Percentiles rank a stretch among this genome's conserved stretches.
Conservation (phyloP, 1,140 invertebrate genomes). For the Dufourea novaeangliae region DNA sequence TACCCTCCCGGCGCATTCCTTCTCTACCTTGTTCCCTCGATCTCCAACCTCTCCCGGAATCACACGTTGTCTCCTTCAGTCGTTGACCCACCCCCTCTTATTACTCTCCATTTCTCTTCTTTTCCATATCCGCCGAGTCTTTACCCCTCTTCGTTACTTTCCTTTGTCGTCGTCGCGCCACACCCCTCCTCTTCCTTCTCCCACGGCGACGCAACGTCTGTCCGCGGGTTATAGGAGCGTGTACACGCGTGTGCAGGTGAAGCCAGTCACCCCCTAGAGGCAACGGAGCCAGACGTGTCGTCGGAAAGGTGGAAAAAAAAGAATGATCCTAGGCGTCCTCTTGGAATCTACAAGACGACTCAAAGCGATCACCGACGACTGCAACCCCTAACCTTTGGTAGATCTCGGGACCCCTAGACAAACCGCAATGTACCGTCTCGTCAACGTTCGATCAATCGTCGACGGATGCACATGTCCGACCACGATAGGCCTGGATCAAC, state of each 20-base stretch:
- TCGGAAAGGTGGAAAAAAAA: slow-evolving; percentile 11
- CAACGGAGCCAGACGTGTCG: slow-evolving; percentile 44
- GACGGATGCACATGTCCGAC: slow-evolving; percentile 20
- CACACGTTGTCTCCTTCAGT: background rate
- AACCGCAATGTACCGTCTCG: slow-evolving; percentile 54
- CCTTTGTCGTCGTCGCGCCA: slow-evolving; percentile 29
- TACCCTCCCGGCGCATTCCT: background rate
- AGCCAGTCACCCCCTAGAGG: slow-evolving; percentile 5
- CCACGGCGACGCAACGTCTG: background rate
- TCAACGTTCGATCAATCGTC: slow-evolving; percentile 58
- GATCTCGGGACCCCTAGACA: slow-evolving; percentile 41
- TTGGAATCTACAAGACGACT: no score
- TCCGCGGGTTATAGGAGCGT: slow-evolving; percentile 13
- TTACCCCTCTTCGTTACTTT: background rate
- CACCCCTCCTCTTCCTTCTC: background rate
- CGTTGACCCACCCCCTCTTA: background rate
- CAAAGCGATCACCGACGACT: slow-evolving; percentile 53
- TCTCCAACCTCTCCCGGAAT: background rate
- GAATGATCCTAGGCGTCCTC: slow-evolving; percentile 11
- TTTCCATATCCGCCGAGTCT: background rate
- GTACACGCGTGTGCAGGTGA: slow-evolving; percentile 48
- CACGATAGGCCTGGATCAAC: slow-evolving; percentile 12
- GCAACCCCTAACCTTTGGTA: slow-evolving; percentile 41
- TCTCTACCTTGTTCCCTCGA: background rate
- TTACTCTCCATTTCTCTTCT: background rate